Percentiles rank a stretch among this genome's conserved stretches.
These are phyloP conservation scores for Zaprionus obscuricornis DNA, from an alignment of 2,888 invertebrate species.

Conservation along the genomic window DNA sequence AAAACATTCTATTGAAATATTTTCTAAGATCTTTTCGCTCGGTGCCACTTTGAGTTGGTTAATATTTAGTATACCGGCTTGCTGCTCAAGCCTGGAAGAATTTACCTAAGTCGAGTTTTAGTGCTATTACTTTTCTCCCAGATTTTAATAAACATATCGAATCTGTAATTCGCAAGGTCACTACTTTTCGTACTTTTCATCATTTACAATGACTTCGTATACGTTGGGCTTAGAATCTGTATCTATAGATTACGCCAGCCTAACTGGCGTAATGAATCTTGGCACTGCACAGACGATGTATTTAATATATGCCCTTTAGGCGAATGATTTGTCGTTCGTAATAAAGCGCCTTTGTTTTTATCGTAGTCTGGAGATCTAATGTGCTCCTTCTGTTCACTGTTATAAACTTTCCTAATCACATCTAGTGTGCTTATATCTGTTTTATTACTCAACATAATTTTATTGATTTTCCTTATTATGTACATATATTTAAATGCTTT, in stretches of 20 bases:
- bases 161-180: conserved; percentile 4
- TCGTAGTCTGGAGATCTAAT: too few species aligned
- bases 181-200: conserved; percentile 12
- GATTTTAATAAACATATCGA: conserved; percentile 8
- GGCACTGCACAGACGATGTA: neutral
- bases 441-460: too few species aligned
- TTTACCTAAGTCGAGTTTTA: conserved; percentile 6
- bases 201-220: conserved; percentile 13
- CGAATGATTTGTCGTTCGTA: neutral
- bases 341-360: neutral
- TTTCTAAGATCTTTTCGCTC: conserved; percentile 14
- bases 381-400: too few species aligned
- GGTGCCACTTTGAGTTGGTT: neutral
- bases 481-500: too few species aligned
- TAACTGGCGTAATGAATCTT: conserved; percentile 1
- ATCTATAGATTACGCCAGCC: conserved; percentile 11
- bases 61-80: neutral
- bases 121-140: conserved; percentile 10
- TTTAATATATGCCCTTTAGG: conserved; percentile 6
- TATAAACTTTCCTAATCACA: too few species aligned
- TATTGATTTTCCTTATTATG: too few species aligned
- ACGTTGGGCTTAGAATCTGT: conserved; percentile 16
- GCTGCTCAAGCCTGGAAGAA: neutral
- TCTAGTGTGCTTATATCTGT: too few species aligned
- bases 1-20: conserved; percentile 7